Evolutionary conservation across 1,140 invertebrate species (phyloP).

Genomic region (Proctacanthus coquilletti): DNA sequence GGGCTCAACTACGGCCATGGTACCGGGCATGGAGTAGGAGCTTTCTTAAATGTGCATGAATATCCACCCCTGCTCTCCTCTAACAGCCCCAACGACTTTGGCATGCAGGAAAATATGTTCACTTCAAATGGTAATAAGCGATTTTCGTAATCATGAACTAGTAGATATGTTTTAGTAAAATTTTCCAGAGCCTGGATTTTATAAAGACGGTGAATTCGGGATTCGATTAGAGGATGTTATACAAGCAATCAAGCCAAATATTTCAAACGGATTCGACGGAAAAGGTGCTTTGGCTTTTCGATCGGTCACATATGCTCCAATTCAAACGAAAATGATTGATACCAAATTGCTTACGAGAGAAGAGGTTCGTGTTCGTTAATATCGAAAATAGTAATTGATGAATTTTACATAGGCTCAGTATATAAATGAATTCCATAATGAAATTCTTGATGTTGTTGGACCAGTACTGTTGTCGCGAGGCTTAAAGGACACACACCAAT

Average conservation of each 20-base stretch:
- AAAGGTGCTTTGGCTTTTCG: slow-evolving; percentile 71
- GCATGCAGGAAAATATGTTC: slow-evolving; percentile 71
- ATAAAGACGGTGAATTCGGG: slow-evolving; percentile 68
- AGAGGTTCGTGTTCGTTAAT: slow-evolving; percentile 36
- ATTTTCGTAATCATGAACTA: neutral
- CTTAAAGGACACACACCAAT: slow-evolving; percentile 43
- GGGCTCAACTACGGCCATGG: slow-evolving; percentile 89
- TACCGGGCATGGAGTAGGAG: slow-evolving; percentile 90
- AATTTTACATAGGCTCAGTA: neutral
- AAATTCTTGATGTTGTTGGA: slow-evolving; percentile 47
- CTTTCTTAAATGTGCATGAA: slow-evolving; percentile 91
- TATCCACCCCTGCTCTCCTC: slow-evolving; percentile 63
- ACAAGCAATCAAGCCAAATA: slow-evolving; percentile 39
- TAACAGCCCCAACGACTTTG: slow-evolving; percentile 52
- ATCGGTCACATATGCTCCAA: slow-evolving; percentile 77
- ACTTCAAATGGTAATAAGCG: slow-evolving; percentile 54
- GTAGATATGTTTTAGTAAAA: neutral
- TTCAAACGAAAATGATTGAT: slow-evolving; percentile 71
- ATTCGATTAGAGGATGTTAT: slow-evolving; percentile 81
- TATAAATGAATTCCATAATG: slow-evolving; percentile 56
- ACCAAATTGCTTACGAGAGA: slow-evolving; percentile 51
- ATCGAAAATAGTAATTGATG: neutral
- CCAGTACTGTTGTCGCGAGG: slow-evolving; percentile 43
- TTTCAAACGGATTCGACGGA: slow-evolving; percentile 51
- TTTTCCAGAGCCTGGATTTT: slow-evolving; percentile 48